A percentile compares a stretch with the other conserved stretches of the same genome.
Conservation (phyloP, 2,888 invertebrate genomes). For the Scrobipalpa atriplicella region DNA sequence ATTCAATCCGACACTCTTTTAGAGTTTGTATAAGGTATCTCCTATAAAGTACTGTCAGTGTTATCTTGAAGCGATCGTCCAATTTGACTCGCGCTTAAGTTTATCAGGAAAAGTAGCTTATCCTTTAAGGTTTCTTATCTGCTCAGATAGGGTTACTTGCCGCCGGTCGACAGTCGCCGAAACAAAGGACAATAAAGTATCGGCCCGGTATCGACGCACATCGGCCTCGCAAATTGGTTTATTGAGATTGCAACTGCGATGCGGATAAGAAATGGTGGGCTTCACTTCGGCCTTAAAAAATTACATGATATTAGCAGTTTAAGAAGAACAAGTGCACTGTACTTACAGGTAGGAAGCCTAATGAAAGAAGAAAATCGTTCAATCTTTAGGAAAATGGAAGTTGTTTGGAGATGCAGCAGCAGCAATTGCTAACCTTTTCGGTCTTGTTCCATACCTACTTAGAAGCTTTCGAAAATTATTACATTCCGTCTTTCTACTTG, state of each 20-base stretch:
- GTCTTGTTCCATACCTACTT: too few species aligned
- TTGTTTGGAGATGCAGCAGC: not conserved
- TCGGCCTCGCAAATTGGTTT: conserved; percentile 72
- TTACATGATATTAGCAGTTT: too few species aligned
- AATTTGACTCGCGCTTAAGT: not conserved
- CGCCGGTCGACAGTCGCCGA: conserved; percentile 26
- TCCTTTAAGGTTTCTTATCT: conserved; percentile 15
- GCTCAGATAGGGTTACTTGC: conserved; percentile 11
- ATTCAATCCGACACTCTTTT: not conserved
- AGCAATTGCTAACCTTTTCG: too few species aligned
- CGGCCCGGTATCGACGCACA: conserved; percentile 45
- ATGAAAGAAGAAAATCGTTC: too few species aligned
- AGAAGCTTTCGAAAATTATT: too few species aligned
- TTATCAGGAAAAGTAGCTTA: conserved; percentile 19
- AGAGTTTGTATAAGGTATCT: not conserved
- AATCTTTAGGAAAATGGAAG: too few species aligned
- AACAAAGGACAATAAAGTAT: conserved; percentile 53
- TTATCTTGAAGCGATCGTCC: conserved; percentile 1
- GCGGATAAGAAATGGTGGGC: conserved; percentile 49
- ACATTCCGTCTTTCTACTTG: too few species aligned
- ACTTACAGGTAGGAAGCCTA: too few species aligned
- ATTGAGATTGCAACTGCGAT: conserved; percentile 68
- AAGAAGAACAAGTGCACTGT: too few species aligned
- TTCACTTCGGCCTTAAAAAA: conserved; percentile 39
- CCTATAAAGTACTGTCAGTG: conserved; percentile 5